Percentiles rank a stretch among this genome's conserved stretches.
Conservation (phyloP, 1,140 invertebrate genomes). For the Neomicropteryx cornuta region DNA sequence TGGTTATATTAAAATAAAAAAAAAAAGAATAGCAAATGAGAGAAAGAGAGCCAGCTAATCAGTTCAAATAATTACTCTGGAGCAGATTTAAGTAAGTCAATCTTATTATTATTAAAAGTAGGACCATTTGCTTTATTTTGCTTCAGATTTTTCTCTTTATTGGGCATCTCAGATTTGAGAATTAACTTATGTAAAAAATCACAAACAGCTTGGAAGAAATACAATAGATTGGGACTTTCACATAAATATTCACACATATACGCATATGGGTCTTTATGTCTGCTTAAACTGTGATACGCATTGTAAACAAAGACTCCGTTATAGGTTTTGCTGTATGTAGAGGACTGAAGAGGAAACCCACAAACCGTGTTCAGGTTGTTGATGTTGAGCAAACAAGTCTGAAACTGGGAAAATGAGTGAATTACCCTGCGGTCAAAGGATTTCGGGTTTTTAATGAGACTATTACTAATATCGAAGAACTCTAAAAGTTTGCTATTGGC, state of each 20-base stretch:
- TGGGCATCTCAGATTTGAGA: no score
- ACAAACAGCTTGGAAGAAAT: no score
- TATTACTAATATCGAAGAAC: constrained; percentile 50
- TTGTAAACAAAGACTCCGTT: constrained; percentile 69
- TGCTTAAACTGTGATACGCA: constrained; percentile 45
- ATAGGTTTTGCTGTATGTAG: constrained; percentile 44
- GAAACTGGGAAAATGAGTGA: constrained; percentile 62
- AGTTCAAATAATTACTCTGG: no score
- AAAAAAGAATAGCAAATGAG: no score
- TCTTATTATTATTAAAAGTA: no score
- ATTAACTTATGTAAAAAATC: no score
- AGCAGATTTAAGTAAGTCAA: no score
- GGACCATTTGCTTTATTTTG: no score
- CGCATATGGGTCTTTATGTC: constrained; percentile 33
- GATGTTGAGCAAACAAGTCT: constrained; percentile 49
- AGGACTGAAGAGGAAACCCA: constrained; percentile 39
- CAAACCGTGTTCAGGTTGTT: constrained; percentile 54
- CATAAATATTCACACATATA: constrained; percentile 42
- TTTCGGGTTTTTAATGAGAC: constrained; percentile 45
- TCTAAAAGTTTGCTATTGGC: constrained; percentile 46
- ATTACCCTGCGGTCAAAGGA: constrained; percentile 47
- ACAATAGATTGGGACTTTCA: no score
- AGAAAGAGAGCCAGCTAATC: no score
- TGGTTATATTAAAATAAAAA: no score
- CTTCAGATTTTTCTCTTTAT: no score